Evolutionary conservation across 1,140 invertebrate genomes (phyloP), one percentile per base, ranked within the genome.

Genomic region (Bombus huntii): DNA sequence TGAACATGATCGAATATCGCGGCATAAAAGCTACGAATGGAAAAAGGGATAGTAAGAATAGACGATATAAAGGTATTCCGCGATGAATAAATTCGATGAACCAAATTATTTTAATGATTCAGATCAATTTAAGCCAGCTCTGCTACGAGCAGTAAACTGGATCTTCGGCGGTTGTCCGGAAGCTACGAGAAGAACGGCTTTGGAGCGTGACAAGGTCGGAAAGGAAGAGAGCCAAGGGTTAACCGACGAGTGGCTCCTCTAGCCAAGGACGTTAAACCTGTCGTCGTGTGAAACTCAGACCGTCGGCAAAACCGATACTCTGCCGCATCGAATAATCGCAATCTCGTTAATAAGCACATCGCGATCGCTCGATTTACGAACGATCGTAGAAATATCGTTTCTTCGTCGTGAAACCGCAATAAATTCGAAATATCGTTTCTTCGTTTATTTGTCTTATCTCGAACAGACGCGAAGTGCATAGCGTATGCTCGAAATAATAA

Each of bases 151-250:
- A 6, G 72, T 88, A 42, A 90, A 90, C 25, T 92, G 92, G 92
- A 59, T 91, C 34, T 92, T 92, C 37, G 84, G 90, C 13, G 90
- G 89, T 75, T 92, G 91, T 53, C 89, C 90, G 31, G 85, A 47
- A 8, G 79, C 83, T 5, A 44, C 68, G 31, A 81, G 53, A n/a
- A 81, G 66, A 68, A n/a, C 59, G 9, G 72, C 57, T 8, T 9
- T 65, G 5, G 62, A 75, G 12, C 44, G 25, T 28, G 15, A 22
- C 10, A 25, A 84, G 25, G 81, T 91, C 85, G 88, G 59, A 79
- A 89, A 91, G 74, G 82, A 91, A 89, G 82, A 79, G 72, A 86
- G 10, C 78, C 31, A 57, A 53, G 62, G 44, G 6, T 47, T 31
- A 37, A n/a, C 77, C 37, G 82, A 83, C 80, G 80, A 75, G 76